phyloP scores from a whole-genome alignment of 1,140 invertebrate species.

The Camponotus floridanus region DNA sequence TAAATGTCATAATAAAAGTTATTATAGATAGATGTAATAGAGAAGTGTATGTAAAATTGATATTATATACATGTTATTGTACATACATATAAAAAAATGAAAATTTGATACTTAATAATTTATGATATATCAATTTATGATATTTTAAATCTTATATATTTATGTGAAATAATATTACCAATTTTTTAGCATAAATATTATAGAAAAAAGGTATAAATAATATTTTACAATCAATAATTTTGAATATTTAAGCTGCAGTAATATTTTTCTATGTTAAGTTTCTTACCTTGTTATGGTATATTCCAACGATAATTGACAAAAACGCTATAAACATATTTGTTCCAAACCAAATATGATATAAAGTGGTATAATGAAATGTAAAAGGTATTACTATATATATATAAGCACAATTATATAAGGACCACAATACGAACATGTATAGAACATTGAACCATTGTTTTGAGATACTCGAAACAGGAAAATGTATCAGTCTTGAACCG shows the following conservation, averaged over 20 bases:
- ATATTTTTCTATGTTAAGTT: background rate
- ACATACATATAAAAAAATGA: background rate
- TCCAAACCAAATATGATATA: no score
- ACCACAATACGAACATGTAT: slow-evolving; percentile 12
- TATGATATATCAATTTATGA: background rate
- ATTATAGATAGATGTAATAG: no score
- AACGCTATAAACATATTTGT: no score
- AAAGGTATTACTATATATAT: background rate
- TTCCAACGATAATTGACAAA: no score
- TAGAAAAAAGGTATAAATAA: background rate
- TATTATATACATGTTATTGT: background rate
- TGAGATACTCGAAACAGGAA: background rate
- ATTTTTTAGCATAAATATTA: background rate
- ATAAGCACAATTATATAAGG: background rate
- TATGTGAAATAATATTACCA: background rate
- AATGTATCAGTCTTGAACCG: slow-evolving; percentile 13
- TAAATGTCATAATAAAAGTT: no score
- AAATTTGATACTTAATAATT: no score
- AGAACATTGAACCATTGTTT: slow-evolving; percentile 7
- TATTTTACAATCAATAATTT: background rate
- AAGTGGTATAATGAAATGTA: background rate
- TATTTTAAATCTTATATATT: background rate
- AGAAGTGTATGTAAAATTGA: no score
- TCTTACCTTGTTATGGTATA: no score
- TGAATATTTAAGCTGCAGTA: background rate